Base-by-base conservation (phyloP, 2,797 vertebrate species). In the Gymnothorax reevesii region DNA sequence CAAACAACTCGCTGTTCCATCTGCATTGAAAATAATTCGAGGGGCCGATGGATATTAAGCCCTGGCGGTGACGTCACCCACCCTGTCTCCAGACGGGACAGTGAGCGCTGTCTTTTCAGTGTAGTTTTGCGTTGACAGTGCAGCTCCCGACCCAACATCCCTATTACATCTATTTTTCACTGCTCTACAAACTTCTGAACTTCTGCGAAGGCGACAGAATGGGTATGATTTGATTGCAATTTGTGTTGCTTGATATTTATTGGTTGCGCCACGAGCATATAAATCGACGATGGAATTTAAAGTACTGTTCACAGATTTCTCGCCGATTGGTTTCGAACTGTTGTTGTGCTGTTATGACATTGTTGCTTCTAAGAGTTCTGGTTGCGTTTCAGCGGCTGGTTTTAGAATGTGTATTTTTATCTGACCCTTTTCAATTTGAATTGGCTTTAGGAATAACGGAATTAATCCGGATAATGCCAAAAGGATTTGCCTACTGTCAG, bases 41-140 rank as follows among this genome's bases (percentile, higher is more conserved):
- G 52, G 77, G 77, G 77, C 52, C 22, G 77, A 80, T 22, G 49
- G 55, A 80, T 89, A 87, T 88, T 94, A 92, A 95, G 93, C 93
- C 93, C 90, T 90, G 4, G 84, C 2, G 62, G 86, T 95, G 95
- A 96, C 95, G 95, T 96, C 94, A 95, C 89, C 0, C 83, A 10
- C 91, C 88, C 91, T 87, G 90, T 88, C 93, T 93, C 93, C 91
- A 88, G 89, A 85, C 85, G 89, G 90, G 92, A 92, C 92, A 87
- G 90, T 20, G 92, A 84, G 88, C 87, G 89, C 69, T 89, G 54
- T 57, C 82, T 86, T 59, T 13, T 73, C 87, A 69, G 33, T 89
- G 88, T 88, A 92, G 92, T 92, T 88, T 82, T 88, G 91, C 92
- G 90, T 91, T 82, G 90, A 92, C 91, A 90, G 91, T 86, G 91